These are phyloP conservation scores for Thaumetopoea pityocampa DNA, from an alignment of 1,140 invertebrate species.

Conservation along the genomic window DNA sequence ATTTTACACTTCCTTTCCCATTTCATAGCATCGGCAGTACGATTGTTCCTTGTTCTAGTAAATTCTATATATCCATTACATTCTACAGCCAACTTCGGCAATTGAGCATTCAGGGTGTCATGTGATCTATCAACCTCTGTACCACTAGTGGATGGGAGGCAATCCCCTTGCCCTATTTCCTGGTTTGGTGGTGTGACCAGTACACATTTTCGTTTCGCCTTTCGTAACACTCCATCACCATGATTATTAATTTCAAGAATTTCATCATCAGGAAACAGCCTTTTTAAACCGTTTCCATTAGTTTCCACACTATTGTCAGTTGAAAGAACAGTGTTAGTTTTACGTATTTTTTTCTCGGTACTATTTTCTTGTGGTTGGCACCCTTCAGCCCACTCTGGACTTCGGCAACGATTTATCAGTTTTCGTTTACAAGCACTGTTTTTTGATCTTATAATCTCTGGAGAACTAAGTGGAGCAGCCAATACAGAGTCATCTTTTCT, in stretches of 20 bases:
- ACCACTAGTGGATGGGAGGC: constrained; percentile 61
- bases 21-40: constrained; percentile 66
- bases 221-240: constrained; percentile 44
- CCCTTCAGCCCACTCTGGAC: constrained; percentile 59
- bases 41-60: constrained; percentile 67
- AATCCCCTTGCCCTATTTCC: constrained; percentile 67
- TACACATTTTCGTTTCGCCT: constrained; percentile 37
- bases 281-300: constrained; percentile 27
- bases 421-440: constrained; percentile 40
- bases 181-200: constrained; percentile 49
- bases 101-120: constrained; percentile 51
- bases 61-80: constrained; percentile 76
- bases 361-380: constrained; percentile 39
- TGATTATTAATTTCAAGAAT: constrained; percentile 37
- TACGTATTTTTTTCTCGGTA: constrained; percentile 28
- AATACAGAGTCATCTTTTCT: constrained; percentile 43
- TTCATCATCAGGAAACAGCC: constrained; percentile 20
- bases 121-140: constrained; percentile 52
- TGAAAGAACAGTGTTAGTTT: constrained; percentile 15
- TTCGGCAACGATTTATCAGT: constrained; percentile 35
- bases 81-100: constrained; percentile 57
- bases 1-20: constrained; percentile 78
- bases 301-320: constrained; percentile 12
- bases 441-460: constrained; percentile 36
- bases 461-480: constrained; percentile 43